A percentile compares a stretch with the other conserved stretches of the same genome.
phyloP scores from a whole-genome alignment of 2,888 invertebrate genomes.

The Sarcophaga carnaria region DNA sequence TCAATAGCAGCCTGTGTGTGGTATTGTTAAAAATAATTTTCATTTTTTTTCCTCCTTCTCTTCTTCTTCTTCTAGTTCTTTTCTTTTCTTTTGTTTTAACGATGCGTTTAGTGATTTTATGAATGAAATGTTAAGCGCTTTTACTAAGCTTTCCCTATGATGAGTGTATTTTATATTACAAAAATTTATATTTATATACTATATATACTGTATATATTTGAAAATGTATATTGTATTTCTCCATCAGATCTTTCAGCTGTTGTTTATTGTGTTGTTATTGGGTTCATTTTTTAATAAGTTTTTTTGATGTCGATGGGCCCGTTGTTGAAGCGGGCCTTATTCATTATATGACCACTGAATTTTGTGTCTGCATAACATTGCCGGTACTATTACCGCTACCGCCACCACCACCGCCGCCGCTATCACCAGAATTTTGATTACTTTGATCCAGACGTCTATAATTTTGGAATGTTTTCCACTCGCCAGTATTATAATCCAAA shows the following conservation, averaged over 20 bases:
- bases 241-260: background rate
- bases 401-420: constrained; percentile 64
- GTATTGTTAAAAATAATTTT: background rate
- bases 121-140: constrained; percentile 60
- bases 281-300: constrained; percentile 59
- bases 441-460: constrained; percentile 88
- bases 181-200: constrained; percentile 32
- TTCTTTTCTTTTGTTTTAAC: background rate
- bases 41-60: too few species aligned
- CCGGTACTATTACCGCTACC: constrained; percentile 39
- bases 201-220: constrained; percentile 1
- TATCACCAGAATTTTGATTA: constrained; percentile 72
- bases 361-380: constrained; percentile 75
- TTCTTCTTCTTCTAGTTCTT: background rate
- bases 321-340: constrained; percentile 68
- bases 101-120: constrained; percentile 20
- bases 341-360: constrained; percentile 77
- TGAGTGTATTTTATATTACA: constrained; percentile 54
- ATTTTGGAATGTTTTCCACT: constrained; percentile 97
- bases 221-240: background rate
- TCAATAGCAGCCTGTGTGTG: constrained; percentile 2
- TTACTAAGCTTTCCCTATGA: constrained; percentile 68
- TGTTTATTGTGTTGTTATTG: constrained; percentile 5
- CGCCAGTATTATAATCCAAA: constrained; percentile 98
- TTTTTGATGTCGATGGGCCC: constrained; percentile 68